phyloP scores from a whole-genome alignment of 2,113 vertebrate species.

The Hoplias malabaricus region DNA sequence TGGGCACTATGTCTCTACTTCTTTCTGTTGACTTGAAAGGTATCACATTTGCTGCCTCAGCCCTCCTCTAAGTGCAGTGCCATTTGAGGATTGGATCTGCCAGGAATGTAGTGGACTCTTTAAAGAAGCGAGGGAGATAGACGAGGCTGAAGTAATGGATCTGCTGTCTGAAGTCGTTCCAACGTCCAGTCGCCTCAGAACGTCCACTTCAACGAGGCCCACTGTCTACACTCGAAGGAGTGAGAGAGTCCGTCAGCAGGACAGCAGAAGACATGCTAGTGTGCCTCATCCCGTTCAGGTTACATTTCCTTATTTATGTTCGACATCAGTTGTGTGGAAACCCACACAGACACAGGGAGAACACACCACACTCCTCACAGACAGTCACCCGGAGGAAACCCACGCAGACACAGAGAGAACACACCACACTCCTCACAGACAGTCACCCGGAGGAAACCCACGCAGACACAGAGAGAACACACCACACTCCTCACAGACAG shows the following conservation, averaged over 20 bases:
- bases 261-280: not conserved
- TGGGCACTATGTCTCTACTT: too few species aligned
- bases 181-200: slow-evolving; percentile 52
- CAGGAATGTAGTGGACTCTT: slow-evolving; percentile 52
- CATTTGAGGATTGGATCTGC: slow-evolving; percentile 56
- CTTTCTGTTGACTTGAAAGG: too few species aligned
- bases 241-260: slow-evolving; percentile 47
- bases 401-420: too few species aligned
- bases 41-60: slow-evolving; percentile 58
- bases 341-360: too few species aligned
- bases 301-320: not conserved
- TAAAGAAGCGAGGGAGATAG: slow-evolving; percentile 50
- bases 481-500: too few species aligned
- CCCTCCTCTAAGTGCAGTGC: slow-evolving; percentile 23
- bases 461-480: too few species aligned
- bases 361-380: too few species aligned
- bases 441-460: too few species aligned
- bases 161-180: slow-evolving; percentile 48
- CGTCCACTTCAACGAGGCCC: slow-evolving; percentile 30
- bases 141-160: slow-evolving; percentile 57
- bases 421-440: too few species aligned
- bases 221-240: slow-evolving; percentile 30
- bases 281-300: slow-evolving; percentile 16
- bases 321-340: not conserved
- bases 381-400: too few species aligned